phyloP scores from a whole-genome alignment of 1,140 invertebrate genomes.

The Pentalonia nigronervosa region DNA sequence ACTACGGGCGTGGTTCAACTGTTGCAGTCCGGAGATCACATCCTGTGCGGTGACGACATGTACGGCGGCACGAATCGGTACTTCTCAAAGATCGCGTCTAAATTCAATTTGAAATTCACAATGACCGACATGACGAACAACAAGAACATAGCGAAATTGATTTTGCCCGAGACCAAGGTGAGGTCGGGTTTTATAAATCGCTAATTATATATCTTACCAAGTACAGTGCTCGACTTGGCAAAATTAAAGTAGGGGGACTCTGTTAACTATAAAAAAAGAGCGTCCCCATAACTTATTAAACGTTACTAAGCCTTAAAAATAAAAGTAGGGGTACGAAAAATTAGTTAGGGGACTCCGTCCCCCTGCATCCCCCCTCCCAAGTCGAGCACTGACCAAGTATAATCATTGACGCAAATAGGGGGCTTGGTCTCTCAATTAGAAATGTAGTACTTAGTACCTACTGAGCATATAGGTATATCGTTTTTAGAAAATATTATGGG shows the following conservation, averaged over 20 bases:
- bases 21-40: constrained; percentile 86
- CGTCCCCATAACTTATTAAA: no score
- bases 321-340: no score
- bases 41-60: constrained; percentile 90
- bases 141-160: constrained; percentile 72
- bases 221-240: no score
- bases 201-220: background rate
- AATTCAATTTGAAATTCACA: constrained; percentile 75
- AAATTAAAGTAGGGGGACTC: no score
- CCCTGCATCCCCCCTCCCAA: no score
- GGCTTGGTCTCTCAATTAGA: background rate
- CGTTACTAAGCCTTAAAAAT: no score
- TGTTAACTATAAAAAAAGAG: no score
- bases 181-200: background rate
- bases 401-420: no score
- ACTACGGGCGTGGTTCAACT: constrained; percentile 78
- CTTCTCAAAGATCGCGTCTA: constrained; percentile 70
- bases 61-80: constrained; percentile 90
- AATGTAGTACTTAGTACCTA: background rate
- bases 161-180: constrained; percentile 85
- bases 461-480: background rate
- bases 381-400: no score
- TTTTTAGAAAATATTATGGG: background rate
- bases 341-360: no score
- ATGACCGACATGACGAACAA: constrained; percentile 85